Evolutionary conservation across 2,797 vertebrate genomes (phyloP).

Genomic region (Halcyon chelicuti): DNA sequence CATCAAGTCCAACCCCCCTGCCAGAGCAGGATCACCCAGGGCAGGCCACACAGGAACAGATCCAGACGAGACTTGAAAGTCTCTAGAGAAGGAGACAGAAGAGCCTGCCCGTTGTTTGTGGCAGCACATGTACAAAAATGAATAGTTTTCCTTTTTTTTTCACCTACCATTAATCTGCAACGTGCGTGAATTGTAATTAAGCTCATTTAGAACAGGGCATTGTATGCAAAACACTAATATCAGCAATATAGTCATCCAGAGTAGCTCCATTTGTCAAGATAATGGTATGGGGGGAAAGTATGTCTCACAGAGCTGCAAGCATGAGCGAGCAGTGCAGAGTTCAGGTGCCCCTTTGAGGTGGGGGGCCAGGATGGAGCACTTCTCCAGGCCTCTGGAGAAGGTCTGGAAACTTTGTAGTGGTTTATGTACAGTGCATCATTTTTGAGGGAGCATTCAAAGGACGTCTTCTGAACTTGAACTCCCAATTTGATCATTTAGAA

Average conservation of each 20-base stretch:
- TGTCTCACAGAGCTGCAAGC: accelerated
- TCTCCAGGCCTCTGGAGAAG: background rate
- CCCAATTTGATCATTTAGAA: background rate
- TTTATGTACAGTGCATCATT: background rate
- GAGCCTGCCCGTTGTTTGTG: background rate
- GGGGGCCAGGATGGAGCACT: background rate
- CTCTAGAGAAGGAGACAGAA: background rate
- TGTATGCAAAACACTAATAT: constrained; percentile 24
- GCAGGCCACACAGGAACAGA: too few relatives aligned
- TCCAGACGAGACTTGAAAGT: too few relatives aligned
- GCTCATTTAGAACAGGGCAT: background rate
- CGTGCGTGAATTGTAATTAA: background rate
- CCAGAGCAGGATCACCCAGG: too few relatives aligned
- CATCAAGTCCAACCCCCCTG: too few relatives aligned
- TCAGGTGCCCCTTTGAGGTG: background rate
- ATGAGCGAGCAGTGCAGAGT: background rate
- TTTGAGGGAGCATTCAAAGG: background rate
- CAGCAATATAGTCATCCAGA: background rate
- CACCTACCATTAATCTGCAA: background rate
- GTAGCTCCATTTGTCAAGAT: constrained; percentile 21
- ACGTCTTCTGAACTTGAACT: background rate
- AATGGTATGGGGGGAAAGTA: background rate
- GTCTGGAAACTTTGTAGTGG: background rate
- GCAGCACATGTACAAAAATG: background rate
- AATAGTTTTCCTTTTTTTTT: background rate